Evolutionary conservation across 1,140 invertebrate species (phyloP).

Genomic region (Argopecten irradians): DNA sequence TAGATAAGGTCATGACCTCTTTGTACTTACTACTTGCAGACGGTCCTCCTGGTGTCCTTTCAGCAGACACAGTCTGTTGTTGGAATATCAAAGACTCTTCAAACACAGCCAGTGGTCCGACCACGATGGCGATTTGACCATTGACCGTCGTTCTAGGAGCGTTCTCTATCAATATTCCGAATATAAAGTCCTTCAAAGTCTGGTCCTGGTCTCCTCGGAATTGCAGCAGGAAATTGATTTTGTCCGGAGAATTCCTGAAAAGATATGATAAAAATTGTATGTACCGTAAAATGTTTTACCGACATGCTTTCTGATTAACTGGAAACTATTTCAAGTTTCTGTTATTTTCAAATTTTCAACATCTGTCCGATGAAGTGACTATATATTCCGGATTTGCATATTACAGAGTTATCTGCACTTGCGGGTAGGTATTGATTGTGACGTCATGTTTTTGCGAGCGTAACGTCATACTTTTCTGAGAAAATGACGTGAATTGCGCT

Average conservation of each 20-base stretch:
- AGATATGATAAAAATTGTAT: neutral
- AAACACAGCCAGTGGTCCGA: constrained; percentile 44
- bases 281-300: neutral
- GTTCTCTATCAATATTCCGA: constrained; percentile 46
- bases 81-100: constrained; percentile 41
- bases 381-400: too few relatives aligned
- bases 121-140: constrained; percentile 44
- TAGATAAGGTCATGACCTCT: too few relatives aligned
- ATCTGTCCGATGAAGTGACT: too few relatives aligned
- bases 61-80: constrained; percentile 35
- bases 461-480: too few relatives aligned
- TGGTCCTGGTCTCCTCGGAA: constrained; percentile 47
- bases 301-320: neutral
- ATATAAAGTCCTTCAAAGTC: constrained; percentile 40
- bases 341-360: too few relatives aligned
- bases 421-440: too few relatives aligned
- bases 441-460: too few relatives aligned
- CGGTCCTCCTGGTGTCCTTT: neutral
- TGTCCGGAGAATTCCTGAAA: constrained; percentile 29
- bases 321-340: too few relatives aligned
- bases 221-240: constrained; percentile 45
- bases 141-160: constrained; percentile 43
- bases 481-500: too few relatives aligned
- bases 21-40: neutral
- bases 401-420: too few relatives aligned